Base-by-base conservation (phyloP, 1,140 invertebrate species). In the Papilio dardanus region DNA sequence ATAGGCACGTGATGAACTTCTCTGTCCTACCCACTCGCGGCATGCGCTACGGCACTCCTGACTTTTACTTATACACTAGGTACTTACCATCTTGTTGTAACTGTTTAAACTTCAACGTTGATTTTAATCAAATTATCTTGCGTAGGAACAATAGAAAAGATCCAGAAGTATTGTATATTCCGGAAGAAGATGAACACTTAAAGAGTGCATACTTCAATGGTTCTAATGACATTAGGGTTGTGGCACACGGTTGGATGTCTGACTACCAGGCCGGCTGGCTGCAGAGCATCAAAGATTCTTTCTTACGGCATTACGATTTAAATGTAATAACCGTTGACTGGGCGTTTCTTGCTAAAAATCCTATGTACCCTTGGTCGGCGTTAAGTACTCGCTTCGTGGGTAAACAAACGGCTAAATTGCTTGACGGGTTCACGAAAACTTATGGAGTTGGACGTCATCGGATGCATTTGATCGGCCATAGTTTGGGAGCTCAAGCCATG, bases 401-500 rank as follows among this genome's bases (percentile, higher is more conserved):
- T 0, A 91, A 93, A 75, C 92, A 94, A 73, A 92, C 95, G 19
- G 95, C 95, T 0, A 93, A 93, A 75, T 92, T 97, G 54, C 93
- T 97, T 3, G 93, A 96, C 81, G 93, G 94, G 3, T 83, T 97
- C 71, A 89, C 94, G 0, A 83, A 89, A 58, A 87, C 94, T 24
- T 95, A 95, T 77, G 91, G 92, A 4, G 77, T 95, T 1, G 85
- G 94, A 78, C 88, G 94, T 0, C 83, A 94, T 76, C 85, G 94
- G 28, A 91, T 96, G 28, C 96, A 97, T 88, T 90, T 97, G 46
- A 95, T 96, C 62, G 96, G 98, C 0, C 98, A 98, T 90, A 98
- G 97, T 83, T 94, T 99, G 37, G 98, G 98, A 14, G 97, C 98
- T 0, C 98, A 99, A 69, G 96, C 98, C 12, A 96, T 97, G 80